Conservation (phyloP, 1,140 invertebrate genomes). For the Hyles vespertilio region DNA sequence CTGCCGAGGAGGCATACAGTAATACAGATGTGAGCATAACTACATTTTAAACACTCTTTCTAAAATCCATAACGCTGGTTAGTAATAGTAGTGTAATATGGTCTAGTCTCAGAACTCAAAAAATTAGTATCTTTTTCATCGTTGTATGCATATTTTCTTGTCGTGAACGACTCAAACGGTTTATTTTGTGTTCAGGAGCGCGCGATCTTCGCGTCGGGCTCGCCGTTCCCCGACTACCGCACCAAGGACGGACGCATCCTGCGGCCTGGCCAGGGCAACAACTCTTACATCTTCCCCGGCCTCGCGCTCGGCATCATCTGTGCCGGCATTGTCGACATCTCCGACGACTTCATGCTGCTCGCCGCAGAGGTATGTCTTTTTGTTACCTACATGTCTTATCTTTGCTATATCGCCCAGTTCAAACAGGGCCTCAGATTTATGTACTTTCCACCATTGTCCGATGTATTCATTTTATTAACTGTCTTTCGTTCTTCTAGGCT, state of each 20-base stretch:
- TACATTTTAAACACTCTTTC: not conserved
- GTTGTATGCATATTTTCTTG: too few relatives aligned
- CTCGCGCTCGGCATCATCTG: constrained; percentile 91
- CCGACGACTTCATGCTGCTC: constrained; percentile 92
- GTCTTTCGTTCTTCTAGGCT: constrained; percentile 70
- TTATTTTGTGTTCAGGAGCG: constrained; percentile 78
- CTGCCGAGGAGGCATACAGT: constrained; percentile 94
- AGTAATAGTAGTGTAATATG: too few relatives aligned
- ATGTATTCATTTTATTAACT: not conserved
- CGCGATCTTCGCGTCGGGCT: constrained; percentile 94
- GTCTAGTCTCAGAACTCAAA: too few relatives aligned
- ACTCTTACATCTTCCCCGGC: constrained; percentile 97
- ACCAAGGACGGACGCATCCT: constrained; percentile 85
- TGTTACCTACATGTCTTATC: not conserved
- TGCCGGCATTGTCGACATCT: constrained; percentile 88
- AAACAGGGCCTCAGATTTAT: not conserved
- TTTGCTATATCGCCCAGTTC: too few relatives aligned
- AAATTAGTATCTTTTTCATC: too few relatives aligned
- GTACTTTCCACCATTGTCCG: not conserved
- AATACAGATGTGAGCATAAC: constrained; percentile 82
- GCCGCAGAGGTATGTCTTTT: constrained; percentile 83
- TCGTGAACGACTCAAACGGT: too few relatives aligned
- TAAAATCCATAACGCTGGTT: too few relatives aligned
- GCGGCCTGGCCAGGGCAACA: constrained; percentile 96
- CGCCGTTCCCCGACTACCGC: constrained; percentile 90